Base-by-base conservation (phyloP, 2,888 invertebrate genomes). In the Amphipoea lucens region DNA sequence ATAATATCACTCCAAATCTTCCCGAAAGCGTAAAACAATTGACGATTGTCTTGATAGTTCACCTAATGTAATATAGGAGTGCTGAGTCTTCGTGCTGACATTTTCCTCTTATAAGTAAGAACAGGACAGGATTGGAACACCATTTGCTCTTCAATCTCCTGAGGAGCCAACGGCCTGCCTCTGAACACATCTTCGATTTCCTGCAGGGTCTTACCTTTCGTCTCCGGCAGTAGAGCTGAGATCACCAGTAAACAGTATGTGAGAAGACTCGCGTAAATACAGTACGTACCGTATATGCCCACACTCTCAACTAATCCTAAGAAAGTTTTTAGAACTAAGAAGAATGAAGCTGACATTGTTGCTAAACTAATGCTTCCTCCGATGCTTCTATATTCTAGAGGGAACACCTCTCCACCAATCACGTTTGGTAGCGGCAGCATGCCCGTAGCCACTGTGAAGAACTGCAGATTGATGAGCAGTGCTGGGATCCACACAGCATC, bases 321-420 rank as follows among this genome's bases (percentile, higher is more conserved):
- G 87, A 97, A 97, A 0, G 97, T 97, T 93, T 98, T 98, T 3
- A 98, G 97, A 12, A 97, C 97, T 5, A 97, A 36, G 89, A 98
- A 98, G 84, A 97, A 97, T 69, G 97, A 96, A 2, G 96, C 89
- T 67, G 97, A 97, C 42, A 97, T 96, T 4, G 97, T 96, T 62
- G 97, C 96, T 42, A 97, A 94, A 23, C 97, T 97, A 17, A 98
- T 94, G 0, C 97, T 97, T 2, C 98, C 97, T 2, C 98, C 98
- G 0, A 97, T 92, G 45, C 97, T 97, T 75, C 97, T 95, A 73
- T 97, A 97, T 71, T 97, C 96, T 45, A 97, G 94, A 2, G 98
- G 97, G 84, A 98, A 98, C 0, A 98, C 95, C 91, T 98, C 98
- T 0, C 98, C 98, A 60, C 97, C 97, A 94, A 98, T 97, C 9